phyloP scores from a whole-genome alignment of 1,140 invertebrate genomes.

The Apolygus lucorum region DNA sequence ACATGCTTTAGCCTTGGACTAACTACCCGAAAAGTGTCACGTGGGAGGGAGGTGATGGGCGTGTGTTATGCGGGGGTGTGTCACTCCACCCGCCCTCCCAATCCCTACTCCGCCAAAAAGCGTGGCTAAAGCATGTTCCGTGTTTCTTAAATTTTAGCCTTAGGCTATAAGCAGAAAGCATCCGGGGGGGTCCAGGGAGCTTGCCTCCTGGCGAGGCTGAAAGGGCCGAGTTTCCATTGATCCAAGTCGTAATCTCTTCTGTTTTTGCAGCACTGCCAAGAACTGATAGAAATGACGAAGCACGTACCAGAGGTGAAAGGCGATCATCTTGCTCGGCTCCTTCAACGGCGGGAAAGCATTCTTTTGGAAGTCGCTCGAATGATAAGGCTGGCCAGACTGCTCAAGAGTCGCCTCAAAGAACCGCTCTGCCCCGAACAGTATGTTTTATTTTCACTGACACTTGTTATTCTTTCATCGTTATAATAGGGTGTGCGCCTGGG shows the following conservation, averaged over 20 bases:
- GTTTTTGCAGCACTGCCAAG: constrained; percentile 46
- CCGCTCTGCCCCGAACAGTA: constrained; percentile 45
- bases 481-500: not conserved
- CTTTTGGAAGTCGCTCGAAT: constrained; percentile 63
- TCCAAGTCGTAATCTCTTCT: constrained; percentile 1
- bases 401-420: constrained; percentile 57
- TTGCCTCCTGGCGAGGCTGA: too few relatives aligned
- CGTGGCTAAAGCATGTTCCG: too few relatives aligned
- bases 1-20: too few relatives aligned
- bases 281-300: constrained; percentile 47
- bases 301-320: constrained; percentile 18
- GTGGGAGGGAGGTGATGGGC: too few relatives aligned
- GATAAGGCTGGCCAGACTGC: constrained; percentile 56
- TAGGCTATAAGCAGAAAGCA: too few relatives aligned
- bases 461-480: not conserved
- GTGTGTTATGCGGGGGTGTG: too few relatives aligned
- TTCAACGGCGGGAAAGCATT: constrained; percentile 55
- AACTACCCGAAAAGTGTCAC: too few relatives aligned
- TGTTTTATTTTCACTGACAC: constrained; percentile 25
- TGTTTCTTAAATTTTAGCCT: too few relatives aligned
- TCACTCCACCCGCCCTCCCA: too few relatives aligned
- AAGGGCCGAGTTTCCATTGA: not conserved
- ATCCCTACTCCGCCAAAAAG: too few relatives aligned
- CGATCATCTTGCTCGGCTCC: constrained; percentile 38
- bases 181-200: too few relatives aligned